Percentiles rank a stretch among this genome's conserved stretches.
Evolutionary conservation across 2,797 vertebrate species (phyloP).

Genomic region (Ctenopoma multispine): DNA sequence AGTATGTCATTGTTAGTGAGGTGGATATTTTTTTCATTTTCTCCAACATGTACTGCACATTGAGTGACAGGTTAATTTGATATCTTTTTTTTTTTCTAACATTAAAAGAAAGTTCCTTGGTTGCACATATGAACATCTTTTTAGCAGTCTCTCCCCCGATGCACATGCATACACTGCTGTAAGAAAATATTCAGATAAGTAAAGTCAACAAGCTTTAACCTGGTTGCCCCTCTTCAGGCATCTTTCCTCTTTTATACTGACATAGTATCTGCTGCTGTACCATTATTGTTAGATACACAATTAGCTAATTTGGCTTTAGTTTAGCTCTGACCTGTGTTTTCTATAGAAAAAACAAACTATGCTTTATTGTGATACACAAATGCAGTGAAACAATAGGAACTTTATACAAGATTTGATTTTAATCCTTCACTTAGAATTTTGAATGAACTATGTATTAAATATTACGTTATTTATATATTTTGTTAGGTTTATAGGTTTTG

Average conservation of each 20-base stretch:
- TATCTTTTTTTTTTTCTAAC: neutral
- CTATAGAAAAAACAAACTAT: neutral
- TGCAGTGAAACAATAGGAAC: neutral
- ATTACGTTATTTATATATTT: no score
- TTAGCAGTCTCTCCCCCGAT: neutral
- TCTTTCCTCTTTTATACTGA: neutral
- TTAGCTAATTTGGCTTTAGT: constrained; percentile 21
- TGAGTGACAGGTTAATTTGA: constrained; percentile 6
- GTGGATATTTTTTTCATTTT: constrained; percentile 21
- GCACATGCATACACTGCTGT: neutral
- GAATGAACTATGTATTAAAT: no score
- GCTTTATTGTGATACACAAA: neutral
- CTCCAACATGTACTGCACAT: neutral
- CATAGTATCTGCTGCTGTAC: neutral
- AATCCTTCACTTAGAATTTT: neutral
- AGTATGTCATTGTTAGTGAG: constrained; percentile 26
- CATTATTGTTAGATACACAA: neutral
- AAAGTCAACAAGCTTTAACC: neutral
- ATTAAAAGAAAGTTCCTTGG: neutral
- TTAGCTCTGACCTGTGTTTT: neutral
- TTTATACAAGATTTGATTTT: neutral
- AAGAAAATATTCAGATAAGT: neutral
- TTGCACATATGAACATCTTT: neutral
- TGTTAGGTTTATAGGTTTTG: no score
- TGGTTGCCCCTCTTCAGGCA: neutral